A percentile compares a stretch with the other conserved stretches of the same genome.
Conservation (phyloP, 1,140 invertebrate species). For the Drosophila azteca region DNA sequence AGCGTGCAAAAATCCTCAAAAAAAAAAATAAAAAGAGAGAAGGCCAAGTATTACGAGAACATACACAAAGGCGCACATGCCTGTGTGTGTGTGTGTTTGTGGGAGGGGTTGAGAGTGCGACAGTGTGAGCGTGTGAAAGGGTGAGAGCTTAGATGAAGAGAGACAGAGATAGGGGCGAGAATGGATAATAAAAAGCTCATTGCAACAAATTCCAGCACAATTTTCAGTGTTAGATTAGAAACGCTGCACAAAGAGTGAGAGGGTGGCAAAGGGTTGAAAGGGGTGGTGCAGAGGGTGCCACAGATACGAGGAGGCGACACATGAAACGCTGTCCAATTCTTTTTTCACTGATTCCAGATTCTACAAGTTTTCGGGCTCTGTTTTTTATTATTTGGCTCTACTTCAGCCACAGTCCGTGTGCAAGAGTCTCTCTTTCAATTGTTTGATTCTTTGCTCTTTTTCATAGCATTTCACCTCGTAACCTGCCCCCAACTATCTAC, state of each 20-base stretch:
- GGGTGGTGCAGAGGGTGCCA: not conserved
- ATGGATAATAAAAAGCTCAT: slow-evolving; percentile 81
- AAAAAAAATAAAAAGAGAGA: slow-evolving; percentile 4
- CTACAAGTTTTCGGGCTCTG: slow-evolving; percentile 16
- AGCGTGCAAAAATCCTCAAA: slow-evolving; percentile 60
- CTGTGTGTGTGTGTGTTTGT: slow-evolving; percentile 6
- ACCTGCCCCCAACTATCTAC: slow-evolving; percentile 15
- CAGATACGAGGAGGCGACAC: slow-evolving; percentile 39
- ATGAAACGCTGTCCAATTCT: slow-evolving; percentile 47
- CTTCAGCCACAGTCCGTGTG: slow-evolving; percentile 26
- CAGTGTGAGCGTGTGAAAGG: slow-evolving; percentile 16
- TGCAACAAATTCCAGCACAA: slow-evolving; percentile 80
- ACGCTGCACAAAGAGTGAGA: slow-evolving; percentile 33
- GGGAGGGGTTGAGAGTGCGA: not conserved
- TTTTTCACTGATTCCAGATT: slow-evolving; percentile 9
- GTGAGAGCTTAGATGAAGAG: not conserved
- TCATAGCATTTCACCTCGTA: slow-evolving; percentile 62
- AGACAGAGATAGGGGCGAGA: slow-evolving; percentile 62
- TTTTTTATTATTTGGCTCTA: slow-evolving; percentile 46
- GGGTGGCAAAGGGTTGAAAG: not conserved
- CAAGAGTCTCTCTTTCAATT: slow-evolving; percentile 61
- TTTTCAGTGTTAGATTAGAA: slow-evolving; percentile 80
- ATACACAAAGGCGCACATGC: slow-evolving; percentile 37
- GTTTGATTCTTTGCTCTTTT: slow-evolving; percentile 78
- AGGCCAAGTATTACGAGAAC: slow-evolving; percentile 15